These are phyloP conservation scores for Dichetophora obliterata DNA, from an alignment of 2,888 invertebrate genomes.

Conservation along the genomic window DNA sequence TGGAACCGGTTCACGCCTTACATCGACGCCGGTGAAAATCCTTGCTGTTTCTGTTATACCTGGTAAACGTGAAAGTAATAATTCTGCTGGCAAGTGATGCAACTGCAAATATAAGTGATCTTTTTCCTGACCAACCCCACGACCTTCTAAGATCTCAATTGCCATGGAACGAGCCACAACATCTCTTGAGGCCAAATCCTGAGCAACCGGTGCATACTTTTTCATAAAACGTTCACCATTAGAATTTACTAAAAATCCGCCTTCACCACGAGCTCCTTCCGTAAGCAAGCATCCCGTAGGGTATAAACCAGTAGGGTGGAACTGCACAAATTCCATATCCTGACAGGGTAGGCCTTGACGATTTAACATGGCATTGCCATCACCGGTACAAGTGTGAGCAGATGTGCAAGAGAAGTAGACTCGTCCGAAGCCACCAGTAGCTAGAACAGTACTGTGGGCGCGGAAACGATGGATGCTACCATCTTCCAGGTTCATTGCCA, in stretches of 20 bases:
- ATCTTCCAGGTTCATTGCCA: constrained; percentile 95
- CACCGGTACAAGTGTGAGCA: constrained; percentile 98
- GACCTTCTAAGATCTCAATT: constrained; percentile 96
- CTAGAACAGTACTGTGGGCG: constrained; percentile 78
- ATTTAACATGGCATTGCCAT: constrained; percentile 95
- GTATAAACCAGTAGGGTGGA: constrained; percentile 99
- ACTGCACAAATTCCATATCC: constrained; percentile 99
- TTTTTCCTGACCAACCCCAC: constrained; percentile 96
- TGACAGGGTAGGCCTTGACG: constrained; percentile 94
- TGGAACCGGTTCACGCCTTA: constrained; percentile 98
- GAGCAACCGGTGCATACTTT: constrained; percentile 97
- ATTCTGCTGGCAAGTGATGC: constrained; percentile 96
- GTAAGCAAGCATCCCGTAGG: constrained; percentile 99
- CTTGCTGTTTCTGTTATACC: constrained; percentile 99
- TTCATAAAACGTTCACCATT: constrained; percentile 99
- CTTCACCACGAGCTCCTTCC: constrained; percentile 97
- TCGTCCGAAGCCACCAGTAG: constrained; percentile 91
- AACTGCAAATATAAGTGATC: constrained; percentile 96
- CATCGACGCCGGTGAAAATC: constrained; percentile 99
- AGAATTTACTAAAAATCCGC: constrained; percentile 95
- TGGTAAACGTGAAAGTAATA: constrained; percentile 85
- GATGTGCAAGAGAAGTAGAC: constrained; percentile 99
- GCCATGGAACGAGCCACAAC: constrained; percentile 99
- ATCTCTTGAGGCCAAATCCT: constrained; percentile 98
- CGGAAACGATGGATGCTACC: constrained; percentile 91